Evolutionary conservation across 2,888 invertebrate species (phyloP).

Genomic region (Microplitis deprimator): DNA sequence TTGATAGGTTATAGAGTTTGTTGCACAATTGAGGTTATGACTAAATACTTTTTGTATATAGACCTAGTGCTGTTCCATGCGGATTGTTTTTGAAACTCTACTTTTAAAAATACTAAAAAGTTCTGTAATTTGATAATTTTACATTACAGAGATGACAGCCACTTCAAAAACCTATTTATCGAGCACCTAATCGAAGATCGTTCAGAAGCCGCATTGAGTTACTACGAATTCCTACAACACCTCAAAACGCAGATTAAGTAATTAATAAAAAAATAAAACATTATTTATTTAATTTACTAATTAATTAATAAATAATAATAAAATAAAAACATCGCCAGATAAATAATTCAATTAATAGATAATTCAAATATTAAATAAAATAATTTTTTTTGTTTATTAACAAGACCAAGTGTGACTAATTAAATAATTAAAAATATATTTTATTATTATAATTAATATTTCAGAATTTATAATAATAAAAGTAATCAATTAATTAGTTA

Average conservation of each 20-base stretch:
- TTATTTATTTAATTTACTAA: background rate
- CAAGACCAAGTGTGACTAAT: background rate
- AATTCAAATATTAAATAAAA: background rate
- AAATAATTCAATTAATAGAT: no score
- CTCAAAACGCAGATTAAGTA: conserved; percentile 91
- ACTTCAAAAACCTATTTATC: conserved; percentile 84
- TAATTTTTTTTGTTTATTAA: background rate
- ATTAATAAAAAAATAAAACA: conserved; percentile 69
- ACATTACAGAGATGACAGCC: conserved; percentile 89
- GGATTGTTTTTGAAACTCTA: background rate
- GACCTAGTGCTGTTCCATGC: no score
- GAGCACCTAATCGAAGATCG: conserved; percentile 95
- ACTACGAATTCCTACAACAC: conserved; percentile 98
- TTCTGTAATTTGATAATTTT: no score
- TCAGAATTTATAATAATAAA: background rate
- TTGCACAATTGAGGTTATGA: no score
- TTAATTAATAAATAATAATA: background rate
- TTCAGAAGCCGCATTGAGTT: conserved; percentile 93
- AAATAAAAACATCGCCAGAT: background rate
- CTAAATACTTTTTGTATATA: no score
- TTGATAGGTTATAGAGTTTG: no score
- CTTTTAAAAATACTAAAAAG: background rate
- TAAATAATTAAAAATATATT: background rate
- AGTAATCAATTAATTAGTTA: background rate
- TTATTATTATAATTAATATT: background rate